Evolutionary conservation across 92 coral and sea anemone species (phyloP).

Genomic region (Montipora capitata): DNA sequence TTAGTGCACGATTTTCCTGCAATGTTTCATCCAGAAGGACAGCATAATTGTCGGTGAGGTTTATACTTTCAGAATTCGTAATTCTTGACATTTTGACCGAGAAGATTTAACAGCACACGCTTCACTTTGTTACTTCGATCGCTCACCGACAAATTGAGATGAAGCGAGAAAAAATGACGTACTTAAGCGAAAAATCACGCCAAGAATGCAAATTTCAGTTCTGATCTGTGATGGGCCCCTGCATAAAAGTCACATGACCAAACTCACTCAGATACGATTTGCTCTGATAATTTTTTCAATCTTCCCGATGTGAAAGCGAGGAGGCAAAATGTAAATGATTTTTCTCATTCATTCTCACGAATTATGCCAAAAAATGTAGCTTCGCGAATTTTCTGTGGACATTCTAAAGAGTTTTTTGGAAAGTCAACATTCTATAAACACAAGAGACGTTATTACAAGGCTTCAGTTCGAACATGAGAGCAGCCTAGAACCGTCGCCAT

Average conservation of each 20-base stretch:
- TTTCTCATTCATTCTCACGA: background rate
- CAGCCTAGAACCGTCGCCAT: background rate
- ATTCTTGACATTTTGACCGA: slow-evolving; percentile 4
- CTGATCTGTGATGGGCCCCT: too few relatives aligned
- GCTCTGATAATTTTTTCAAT: too few relatives aligned
- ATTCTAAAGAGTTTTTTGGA: slow-evolving; percentile 7
- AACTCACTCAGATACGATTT: too few relatives aligned
- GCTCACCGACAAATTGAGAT: too few relatives aligned
- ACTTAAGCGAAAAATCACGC: too few relatives aligned
- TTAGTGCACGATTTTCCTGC: slow-evolving; percentile 10
- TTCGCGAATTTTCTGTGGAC: slow-evolving; percentile 8
- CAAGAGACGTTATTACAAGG: slow-evolving; percentile 11
- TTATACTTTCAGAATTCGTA: background rate
- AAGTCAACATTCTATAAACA: slow-evolving; percentile 32
- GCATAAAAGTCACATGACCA: too few relatives aligned
- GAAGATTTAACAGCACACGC: background rate
- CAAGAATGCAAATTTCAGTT: too few relatives aligned
- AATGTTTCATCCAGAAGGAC: slow-evolving; percentile 1
- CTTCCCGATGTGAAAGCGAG: too few relatives aligned
- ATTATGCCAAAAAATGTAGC: background rate
- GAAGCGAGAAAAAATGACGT: too few relatives aligned
- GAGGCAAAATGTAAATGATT: background rate
- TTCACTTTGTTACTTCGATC: too few relatives aligned
- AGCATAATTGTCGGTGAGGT: slow-evolving; percentile 19
- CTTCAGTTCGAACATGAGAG: background rate